phyloP scores from a whole-genome alignment of 2,113 vertebrate species.

The Engystomops pustulosus region DNA sequence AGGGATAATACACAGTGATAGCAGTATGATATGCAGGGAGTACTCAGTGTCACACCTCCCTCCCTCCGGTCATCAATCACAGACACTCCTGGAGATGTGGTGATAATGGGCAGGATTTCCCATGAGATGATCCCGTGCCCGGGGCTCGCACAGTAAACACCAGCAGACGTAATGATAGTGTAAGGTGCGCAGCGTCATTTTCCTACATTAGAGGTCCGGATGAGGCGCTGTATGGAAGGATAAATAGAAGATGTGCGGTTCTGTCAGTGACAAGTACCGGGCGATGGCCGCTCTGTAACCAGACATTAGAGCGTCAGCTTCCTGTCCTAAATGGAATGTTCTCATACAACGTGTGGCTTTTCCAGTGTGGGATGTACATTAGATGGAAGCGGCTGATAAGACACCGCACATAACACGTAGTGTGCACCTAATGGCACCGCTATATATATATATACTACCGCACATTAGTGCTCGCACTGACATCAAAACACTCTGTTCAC shows the following conservation, averaged over 20 bases:
- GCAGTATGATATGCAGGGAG: no score
- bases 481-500: no score
- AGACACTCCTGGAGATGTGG: no score
- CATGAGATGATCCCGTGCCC: no score
- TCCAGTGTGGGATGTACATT: constrained; percentile 16
- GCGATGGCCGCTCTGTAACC: neutral
- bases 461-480: neutral
- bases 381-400: constrained; percentile 30
- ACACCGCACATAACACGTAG: neutral
- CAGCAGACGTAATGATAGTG: neutral
- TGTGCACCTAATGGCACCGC: neutral
- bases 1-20: no score
- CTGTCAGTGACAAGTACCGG: neutral
- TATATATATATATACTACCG: neutral
- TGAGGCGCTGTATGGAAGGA: neutral
- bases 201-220: constrained; percentile 7
- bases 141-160: neutral
- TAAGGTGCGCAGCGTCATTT: neutral
- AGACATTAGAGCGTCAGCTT: neutral
- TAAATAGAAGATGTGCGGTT: neutral
- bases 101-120: no score
- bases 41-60: no score
- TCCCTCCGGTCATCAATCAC: no score
- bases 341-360: constrained; percentile 11
- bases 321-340: constrained; percentile 44